Percentiles rank a stretch among this genome's conserved stretches.
Conservation (phyloP, 2,797 vertebrate species). For the Rhabdophis nuchalis region DNA sequence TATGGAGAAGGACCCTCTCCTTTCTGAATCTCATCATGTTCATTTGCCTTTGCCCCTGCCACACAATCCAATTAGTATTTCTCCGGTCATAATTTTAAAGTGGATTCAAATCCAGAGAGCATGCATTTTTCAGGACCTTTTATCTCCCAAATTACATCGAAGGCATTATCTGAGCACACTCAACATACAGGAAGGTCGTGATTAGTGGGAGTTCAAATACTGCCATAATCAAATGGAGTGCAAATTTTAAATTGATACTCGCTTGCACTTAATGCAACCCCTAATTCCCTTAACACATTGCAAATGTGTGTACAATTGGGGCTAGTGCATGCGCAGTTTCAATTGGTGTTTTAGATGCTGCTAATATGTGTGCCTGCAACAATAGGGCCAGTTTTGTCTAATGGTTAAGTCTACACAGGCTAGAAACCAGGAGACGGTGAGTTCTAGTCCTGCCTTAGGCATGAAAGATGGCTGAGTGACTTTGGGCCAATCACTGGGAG, state of each 20-base stretch:
- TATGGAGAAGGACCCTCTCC: background rate
- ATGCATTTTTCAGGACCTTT: background rate
- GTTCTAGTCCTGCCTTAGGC: too few relatives aligned
- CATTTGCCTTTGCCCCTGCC: background rate
- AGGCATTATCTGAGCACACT: background rate
- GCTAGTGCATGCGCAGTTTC: background rate
- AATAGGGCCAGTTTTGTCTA: background rate
- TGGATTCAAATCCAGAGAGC: background rate
- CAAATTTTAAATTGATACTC: background rate
- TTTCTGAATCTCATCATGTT: background rate
- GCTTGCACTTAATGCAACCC: background rate
- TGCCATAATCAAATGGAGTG: background rate
- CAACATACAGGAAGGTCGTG: background rate
- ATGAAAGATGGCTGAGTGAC: too few relatives aligned
- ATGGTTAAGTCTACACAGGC: too few relatives aligned
- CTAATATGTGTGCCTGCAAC: background rate
- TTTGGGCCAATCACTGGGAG: too few relatives aligned
- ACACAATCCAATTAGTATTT: background rate
- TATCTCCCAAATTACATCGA: background rate
- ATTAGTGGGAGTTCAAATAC: background rate
- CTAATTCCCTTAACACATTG: background rate
- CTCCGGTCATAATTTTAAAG: background rate
- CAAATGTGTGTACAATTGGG: background rate
- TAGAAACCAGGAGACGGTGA: background rate
- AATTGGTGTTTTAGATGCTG: background rate